A percentile compares a stretch with the other conserved stretches of the same genome.
Evolutionary conservation across 2,113 vertebrate genomes (phyloP).

Genomic region (Rhineura floridana): DNA sequence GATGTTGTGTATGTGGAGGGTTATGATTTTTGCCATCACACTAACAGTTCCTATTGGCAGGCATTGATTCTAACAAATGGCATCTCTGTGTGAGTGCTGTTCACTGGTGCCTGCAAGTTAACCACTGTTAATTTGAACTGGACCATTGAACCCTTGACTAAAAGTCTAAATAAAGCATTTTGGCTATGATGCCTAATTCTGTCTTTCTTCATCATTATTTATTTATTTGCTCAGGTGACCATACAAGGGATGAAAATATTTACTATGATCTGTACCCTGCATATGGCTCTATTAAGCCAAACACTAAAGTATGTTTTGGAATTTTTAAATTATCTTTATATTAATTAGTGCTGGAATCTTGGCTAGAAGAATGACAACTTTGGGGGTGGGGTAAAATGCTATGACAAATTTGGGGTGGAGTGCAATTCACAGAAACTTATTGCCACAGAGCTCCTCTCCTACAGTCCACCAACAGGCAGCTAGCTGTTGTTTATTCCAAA

Average conservation of each 20-base stretch:
- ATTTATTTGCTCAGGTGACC: no score
- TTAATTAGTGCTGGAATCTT: background rate
- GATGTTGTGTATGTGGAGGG: background rate
- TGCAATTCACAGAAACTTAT: background rate
- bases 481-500: background rate
- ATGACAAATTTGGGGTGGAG: background rate
- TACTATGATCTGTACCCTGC: no score
- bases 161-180: no score
- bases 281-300: background rate
- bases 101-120: background rate
- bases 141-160: background rate
- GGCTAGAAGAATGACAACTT: background rate
- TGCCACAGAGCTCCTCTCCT: background rate
- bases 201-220: background rate
- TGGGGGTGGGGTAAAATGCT: background rate
- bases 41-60: background rate
- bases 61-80: background rate
- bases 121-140: background rate
- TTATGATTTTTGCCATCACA: background rate
- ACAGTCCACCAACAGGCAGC: background rate
- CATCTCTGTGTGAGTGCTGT: background rate
- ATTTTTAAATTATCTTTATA: background rate
- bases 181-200: background rate
- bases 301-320: background rate
- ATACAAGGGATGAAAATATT: no score